Base-by-base conservation (phyloP, 2,113 vertebrate species). In the Paramisgurnus dabryanus region DNA sequence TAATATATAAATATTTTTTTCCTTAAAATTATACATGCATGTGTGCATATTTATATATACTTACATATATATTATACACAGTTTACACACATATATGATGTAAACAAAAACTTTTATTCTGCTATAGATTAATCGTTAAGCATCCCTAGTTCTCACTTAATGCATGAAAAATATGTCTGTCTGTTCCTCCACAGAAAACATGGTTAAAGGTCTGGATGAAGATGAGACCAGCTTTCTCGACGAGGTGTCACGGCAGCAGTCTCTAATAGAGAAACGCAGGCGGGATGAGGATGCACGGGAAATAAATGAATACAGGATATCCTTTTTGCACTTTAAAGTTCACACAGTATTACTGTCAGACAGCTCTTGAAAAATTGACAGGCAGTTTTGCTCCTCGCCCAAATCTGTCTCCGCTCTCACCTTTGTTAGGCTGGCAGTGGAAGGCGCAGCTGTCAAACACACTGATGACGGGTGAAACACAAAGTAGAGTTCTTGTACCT, bases 141-240 rank as follows among this genome's bases (percentile, higher is more conserved):
- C 22, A 22, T 22, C 22, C 22, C 22, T 22, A 22, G 53, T 55
- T 55, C 12, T 13, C 15, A 55, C 53, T 55, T 15, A 55, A 55
- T 57, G 53, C 83, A 82, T 87, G 71, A 79, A 87, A 80, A 83
- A 79, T 68, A 82, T 80, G 82, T 53, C 79, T 58, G 87, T 83
- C 85, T 89, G 82, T 85, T 85, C 57, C 82, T 86, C 47, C 83
- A 80, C 93, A 99, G 98, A 96, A 91, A 99, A 99, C 86, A 99
- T 99, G 98, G 97, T 99, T 71, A 96, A 96, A 91, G 96, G 97
- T 82, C 93, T 99, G 89, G 95, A 99, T 39, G 96, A 98, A 89
- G 98, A 99, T 67, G 98, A 99, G 91, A 92, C 90, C 1, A 93
- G 94, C 90, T 99, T 99, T 91, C 95, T 99, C 86, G 96, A 98